Conservation (phyloP, 2,888 invertebrate genomes). For the Polyommatus iphigenia region DNA sequence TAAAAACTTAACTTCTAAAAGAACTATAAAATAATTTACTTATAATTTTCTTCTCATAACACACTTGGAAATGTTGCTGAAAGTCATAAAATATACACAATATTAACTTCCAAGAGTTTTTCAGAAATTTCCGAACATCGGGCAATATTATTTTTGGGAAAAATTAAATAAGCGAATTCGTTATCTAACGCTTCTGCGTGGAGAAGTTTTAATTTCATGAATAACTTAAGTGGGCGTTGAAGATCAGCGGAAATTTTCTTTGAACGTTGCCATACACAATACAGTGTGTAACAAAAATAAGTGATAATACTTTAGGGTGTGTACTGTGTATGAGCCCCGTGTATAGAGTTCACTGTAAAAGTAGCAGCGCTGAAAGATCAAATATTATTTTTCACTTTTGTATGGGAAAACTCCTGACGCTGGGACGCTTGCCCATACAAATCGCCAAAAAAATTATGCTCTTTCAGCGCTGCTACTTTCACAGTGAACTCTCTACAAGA, state of each 20-base stretch:
- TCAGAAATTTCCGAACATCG: background rate
- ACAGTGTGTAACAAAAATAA: background rate
- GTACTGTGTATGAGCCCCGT: too few species aligned
- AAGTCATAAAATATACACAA: constrained; percentile 3
- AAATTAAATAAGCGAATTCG: constrained; percentile 8
- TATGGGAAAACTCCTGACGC: too few species aligned
- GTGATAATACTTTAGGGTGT: too few species aligned
- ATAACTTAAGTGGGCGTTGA: constrained; percentile 8
- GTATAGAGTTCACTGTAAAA: too few species aligned
- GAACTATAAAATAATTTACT: background rate
- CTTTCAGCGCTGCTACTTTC: too few species aligned
- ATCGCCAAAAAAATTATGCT: too few species aligned
- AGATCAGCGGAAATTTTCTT: background rate
- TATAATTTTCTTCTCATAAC: background rate
- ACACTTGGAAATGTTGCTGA: background rate
- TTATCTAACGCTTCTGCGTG: constrained; percentile 6
- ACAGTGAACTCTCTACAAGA: too few species aligned
- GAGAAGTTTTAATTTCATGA: constrained; percentile 7
- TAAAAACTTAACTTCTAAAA: background rate
- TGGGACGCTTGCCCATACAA: too few species aligned
- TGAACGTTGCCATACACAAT: background rate
- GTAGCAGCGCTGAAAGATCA: too few species aligned
- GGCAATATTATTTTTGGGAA: background rate
- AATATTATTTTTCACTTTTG: too few species aligned
- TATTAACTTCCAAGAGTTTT: background rate